Evolutionary conservation across 1,140 invertebrate genomes (phyloP).

Genomic region (Diplogasteroides magnus): DNA sequence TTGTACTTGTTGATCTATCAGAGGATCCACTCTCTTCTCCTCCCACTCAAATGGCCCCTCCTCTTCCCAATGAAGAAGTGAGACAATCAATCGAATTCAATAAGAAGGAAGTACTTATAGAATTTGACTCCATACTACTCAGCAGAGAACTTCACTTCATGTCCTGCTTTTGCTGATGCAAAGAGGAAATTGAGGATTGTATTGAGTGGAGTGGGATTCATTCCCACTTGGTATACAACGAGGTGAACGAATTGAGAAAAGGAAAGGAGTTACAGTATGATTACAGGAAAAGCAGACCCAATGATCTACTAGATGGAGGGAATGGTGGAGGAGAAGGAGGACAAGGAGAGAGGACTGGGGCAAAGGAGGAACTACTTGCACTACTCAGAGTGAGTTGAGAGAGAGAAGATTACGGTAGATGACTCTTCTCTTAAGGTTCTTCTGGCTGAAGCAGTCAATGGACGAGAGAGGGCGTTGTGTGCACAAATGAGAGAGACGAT

Average conservation of each 20-base stretch:
- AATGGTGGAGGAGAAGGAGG: not conserved
- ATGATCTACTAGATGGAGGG: not conserved
- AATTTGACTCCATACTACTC: slow-evolving; percentile 65
- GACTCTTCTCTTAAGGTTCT: slow-evolving; percentile 61
- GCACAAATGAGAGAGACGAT: slow-evolving; percentile 82
- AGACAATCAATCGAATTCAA: too few relatives aligned
- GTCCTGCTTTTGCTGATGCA: slow-evolving; percentile 71
- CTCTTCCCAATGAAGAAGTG: too few relatives aligned
- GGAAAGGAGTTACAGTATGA: too few relatives aligned
- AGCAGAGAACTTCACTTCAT: slow-evolving; percentile 65
- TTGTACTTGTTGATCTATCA: too few relatives aligned
- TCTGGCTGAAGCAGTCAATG: slow-evolving; percentile 78
- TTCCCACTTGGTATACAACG: slow-evolving; percentile 11
- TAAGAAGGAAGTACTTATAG: too few relatives aligned
- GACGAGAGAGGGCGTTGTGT: slow-evolving; percentile 72
- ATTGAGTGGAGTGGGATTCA: slow-evolving; percentile 66
- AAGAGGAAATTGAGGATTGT: slow-evolving; percentile 87
- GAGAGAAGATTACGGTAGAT: slow-evolving; percentile 6
- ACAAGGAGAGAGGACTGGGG: not conserved
- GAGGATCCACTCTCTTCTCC: too few relatives aligned
- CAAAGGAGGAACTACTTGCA: slow-evolving; percentile 3
- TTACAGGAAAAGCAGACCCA: not conserved
- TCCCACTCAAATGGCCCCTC: too few relatives aligned
- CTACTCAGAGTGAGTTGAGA: not conserved
- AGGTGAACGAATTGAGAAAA: too few relatives aligned